Base-by-base conservation (phyloP, 2,888 invertebrate species). In the Omphaloscelis lunosa region DNA sequence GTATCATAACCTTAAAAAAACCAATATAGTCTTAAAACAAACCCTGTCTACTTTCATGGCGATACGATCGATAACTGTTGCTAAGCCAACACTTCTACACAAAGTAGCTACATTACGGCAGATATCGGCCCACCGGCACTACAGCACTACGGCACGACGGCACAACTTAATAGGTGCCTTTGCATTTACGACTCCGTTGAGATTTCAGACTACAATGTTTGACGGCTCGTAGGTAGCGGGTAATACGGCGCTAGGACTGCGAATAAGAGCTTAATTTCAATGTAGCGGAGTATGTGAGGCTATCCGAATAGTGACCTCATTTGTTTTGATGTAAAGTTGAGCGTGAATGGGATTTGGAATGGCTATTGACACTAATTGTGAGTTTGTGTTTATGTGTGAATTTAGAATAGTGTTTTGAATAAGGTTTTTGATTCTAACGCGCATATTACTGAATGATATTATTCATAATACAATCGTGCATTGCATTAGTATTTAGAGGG, bases 101-200 rank as follows among this genome's bases (percentile, higher is more conserved):
- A 82, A 65, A 82, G 82, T 77, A 86, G 75, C 73, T 58, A 81
- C 81, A 72, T 78, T 72, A 79, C 75, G 51, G 68, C 29, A 74
- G 71, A 68, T 73, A 81, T 74, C 68, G 45, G 66, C 79, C 12
- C 65, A 51, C 34, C 58, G 66, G 71, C 67, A 68, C 56, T n/a
- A 53, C 68, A 58, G 58, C 77, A 66, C 77, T 12, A 53, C 65
- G 76, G 80, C 75, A 84, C 71, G 3, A 53, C 65, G 71, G 82
- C 82, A 84, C 79, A 72, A 83, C 76, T 85, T 85, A 86, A 85
- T 85, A 86, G 81, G 78, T 74, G 67, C 76, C 75, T 75, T 72
- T 78, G 77, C 79, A 82, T 87, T 86, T 86, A 86, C 73, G 82
- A 72, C 74, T 61, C 86, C 84, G 75, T 72, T 67, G 87, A 86